phyloP scores from a whole-genome alignment of 1,140 invertebrate species.

The Diachasmimorpha longicaudata region DNA sequence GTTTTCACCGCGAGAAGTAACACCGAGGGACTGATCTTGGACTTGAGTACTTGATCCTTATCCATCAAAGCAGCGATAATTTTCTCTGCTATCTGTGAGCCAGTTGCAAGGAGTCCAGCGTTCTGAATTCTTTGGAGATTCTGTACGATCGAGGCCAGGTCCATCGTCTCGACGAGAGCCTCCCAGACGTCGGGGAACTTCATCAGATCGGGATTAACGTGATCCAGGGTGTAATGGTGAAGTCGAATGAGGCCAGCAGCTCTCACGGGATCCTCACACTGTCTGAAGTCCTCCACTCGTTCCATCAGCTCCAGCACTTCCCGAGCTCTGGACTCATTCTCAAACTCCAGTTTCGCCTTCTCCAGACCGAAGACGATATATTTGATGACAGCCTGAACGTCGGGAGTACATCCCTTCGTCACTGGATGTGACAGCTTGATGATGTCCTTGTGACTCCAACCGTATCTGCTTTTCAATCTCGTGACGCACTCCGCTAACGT shows the following conservation, averaged over 20 bases:
- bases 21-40: slow-evolving; percentile 67
- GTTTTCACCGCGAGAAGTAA: slow-evolving; percentile 65
- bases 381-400: slow-evolving; percentile 58
- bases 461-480: slow-evolving; percentile 67
- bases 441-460: slow-evolving; percentile 74
- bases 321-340: slow-evolving; percentile 50
- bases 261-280: slow-evolving; percentile 64
- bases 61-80: slow-evolving; percentile 58
- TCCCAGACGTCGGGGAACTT: slow-evolving; percentile 73
- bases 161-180: slow-evolving; percentile 67
- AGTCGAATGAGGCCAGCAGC: slow-evolving; percentile 62
- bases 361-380: slow-evolving; percentile 64
- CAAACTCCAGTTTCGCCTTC: slow-evolving; percentile 58
- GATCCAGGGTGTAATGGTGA: slow-evolving; percentile 66
- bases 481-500: slow-evolving; percentile 70
- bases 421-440: slow-evolving; percentile 68
- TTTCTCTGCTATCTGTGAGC: slow-evolving; percentile 50
- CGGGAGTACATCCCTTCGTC: not conserved
- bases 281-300: slow-evolving; percentile 66
- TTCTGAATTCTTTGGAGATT: slow-evolving; percentile 72
- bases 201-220: slow-evolving; percentile 70
- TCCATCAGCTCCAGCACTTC: slow-evolving; percentile 66
- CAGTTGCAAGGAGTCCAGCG: slow-evolving; percentile 64
- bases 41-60: slow-evolving; percentile 55
- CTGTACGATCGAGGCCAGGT: slow-evolving; percentile 64